Percentiles rank a stretch among this genome's conserved stretches.
Conservation (phyloP, 2,113 vertebrate genomes). For the Cephalopterus ornatus region DNA sequence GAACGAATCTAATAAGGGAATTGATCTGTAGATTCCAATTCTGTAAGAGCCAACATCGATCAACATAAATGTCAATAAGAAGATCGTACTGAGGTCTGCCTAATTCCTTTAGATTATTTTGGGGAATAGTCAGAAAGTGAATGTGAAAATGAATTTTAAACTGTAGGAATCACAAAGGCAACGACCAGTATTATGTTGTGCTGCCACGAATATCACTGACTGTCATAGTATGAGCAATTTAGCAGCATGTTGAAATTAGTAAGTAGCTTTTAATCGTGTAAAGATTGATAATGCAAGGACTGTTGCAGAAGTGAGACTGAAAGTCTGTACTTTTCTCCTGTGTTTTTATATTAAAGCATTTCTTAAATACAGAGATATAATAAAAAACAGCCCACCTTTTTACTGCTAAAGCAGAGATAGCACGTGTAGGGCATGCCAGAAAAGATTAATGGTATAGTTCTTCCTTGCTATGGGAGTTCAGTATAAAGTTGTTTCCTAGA, state of each 20-base stretch:
- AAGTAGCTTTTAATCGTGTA: neutral
- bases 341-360: neutral
- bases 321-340: neutral
- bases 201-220: neutral
- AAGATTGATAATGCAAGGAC: neutral
- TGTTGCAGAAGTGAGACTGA: neutral
- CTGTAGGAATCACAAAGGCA: neutral
- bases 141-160: slow-evolving; percentile 66
- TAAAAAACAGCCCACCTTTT: neutral
- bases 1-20: slow-evolving; percentile 79
- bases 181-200: neutral
- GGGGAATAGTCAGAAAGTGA: slow-evolving; percentile 59
- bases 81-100: slow-evolving; percentile 62
- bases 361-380: neutral
- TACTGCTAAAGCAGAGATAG: neutral
- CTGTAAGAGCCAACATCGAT: slow-evolving; percentile 76
- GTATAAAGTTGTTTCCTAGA: neutral
- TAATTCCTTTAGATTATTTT: slow-evolving; percentile 74
- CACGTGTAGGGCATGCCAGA: neutral
- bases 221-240: neutral
- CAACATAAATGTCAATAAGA: slow-evolving; percentile 77
- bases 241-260: neutral
- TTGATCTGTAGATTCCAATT: slow-evolving; percentile 80
- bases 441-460: slow-evolving; percentile 34
- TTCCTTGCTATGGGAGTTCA: slow-evolving; percentile 27